A percentile compares a stretch with the other conserved stretches of the same genome.
phyloP scores from a whole-genome alignment of 2,113 vertebrate genomes.

The Camelus dromedarius region DNA sequence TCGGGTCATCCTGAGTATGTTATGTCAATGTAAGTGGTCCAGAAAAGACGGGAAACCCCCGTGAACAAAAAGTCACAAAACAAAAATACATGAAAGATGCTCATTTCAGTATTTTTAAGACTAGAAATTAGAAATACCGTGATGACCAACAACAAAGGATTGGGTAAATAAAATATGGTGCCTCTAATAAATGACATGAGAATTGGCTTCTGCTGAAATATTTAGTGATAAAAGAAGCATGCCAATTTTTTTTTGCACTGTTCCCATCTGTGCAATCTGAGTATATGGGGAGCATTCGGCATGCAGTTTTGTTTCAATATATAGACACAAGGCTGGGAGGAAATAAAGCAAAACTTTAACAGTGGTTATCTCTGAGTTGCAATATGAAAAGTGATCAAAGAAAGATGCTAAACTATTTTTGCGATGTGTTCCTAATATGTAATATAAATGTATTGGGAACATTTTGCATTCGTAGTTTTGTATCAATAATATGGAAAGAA shows the following conservation, averaged over 20 bases:
- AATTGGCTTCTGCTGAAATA: slow-evolving; percentile 35
- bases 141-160: slow-evolving; percentile 1
- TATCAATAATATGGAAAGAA: slow-evolving; percentile 55
- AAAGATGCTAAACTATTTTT: slow-evolving; percentile 77
- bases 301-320: background rate
- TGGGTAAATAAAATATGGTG: background rate
- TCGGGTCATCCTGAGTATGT: slow-evolving; percentile 11
- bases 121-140: slow-evolving; percentile 29
- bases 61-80: background rate
- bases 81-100: background rate
- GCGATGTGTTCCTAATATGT: slow-evolving; percentile 80
- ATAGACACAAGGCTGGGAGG: background rate
- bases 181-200: slow-evolving; percentile 4
- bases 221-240: background rate
- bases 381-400: background rate
- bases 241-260: background rate
- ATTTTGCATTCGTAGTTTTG: slow-evolving; percentile 78
- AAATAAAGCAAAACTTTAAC: background rate
- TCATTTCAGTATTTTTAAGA: slow-evolving; percentile 34
- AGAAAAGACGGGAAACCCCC: background rate
- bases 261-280: background rate
- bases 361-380: background rate
- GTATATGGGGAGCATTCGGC: background rate
- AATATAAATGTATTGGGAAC: slow-evolving; percentile 72
- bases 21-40: background rate